Conservation (phyloP, 2,888 invertebrate species). For the Spatulosminthurus flaviceps region DNA sequence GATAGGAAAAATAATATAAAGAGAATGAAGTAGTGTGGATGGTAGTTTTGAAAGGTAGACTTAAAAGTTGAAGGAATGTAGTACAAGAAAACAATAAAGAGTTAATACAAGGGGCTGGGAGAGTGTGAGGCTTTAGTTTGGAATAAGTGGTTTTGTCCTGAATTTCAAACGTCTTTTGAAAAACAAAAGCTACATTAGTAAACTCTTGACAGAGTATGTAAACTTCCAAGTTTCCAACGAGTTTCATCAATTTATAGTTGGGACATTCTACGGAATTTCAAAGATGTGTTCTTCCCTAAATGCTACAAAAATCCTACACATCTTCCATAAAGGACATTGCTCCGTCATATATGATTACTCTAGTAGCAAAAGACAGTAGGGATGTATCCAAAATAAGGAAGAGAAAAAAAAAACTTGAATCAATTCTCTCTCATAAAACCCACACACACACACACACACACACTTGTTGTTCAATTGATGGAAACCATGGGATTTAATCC, state of each 20-base stretch:
- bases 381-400: background rate
- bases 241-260: slow-evolving; percentile 10
- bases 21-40: background rate
- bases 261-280: background rate
- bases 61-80: slow-evolving; percentile 16
- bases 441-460: too few relatives aligned
- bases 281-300: background rate
- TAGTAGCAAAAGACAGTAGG: background rate
- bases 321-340: slow-evolving; percentile 16
- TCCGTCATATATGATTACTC: background rate
- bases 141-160: slow-evolving; percentile 41
- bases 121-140: slow-evolving; percentile 24
- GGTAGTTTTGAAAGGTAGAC: slow-evolving; percentile 25
- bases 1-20: background rate
- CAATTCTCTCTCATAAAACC: slow-evolving; percentile 16
- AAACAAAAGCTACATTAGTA: slow-evolving; percentile 34
- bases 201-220: too few relatives aligned
- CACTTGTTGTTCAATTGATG: too few relatives aligned
- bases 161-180: slow-evolving; percentile 40
- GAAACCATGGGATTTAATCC: too few relatives aligned
- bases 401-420: slow-evolving; percentile 9
- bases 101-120: slow-evolving; percentile 14
- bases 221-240: background rate
- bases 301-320: too few relatives aligned
- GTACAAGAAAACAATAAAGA: slow-evolving; percentile 41